Evolutionary conservation across 2,797 vertebrate genomes (phyloP).

Genomic region (Emys orbicularis): DNA sequence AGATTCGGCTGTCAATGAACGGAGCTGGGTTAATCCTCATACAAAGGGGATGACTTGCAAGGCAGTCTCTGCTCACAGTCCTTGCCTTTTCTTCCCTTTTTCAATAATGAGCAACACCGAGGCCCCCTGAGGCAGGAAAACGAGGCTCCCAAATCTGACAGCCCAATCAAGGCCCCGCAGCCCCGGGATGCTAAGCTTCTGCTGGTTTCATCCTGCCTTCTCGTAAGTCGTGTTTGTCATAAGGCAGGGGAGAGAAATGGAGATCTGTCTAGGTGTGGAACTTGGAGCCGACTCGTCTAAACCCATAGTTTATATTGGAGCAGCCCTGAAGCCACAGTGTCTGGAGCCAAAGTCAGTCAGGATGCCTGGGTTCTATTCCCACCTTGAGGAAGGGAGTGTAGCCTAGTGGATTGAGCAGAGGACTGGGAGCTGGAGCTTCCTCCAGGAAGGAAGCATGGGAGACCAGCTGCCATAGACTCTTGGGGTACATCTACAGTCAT

Average conservation of each 20-base stretch:
- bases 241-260: not conserved
- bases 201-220: not conserved
- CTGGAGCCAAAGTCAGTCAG: not conserved
- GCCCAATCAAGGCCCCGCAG: not conserved
- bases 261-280: not conserved
- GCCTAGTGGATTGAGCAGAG: not conserved
- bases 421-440: not conserved
- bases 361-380: not conserved
- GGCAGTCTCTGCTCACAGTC: not conserved
- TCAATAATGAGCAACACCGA: not conserved
- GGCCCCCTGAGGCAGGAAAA: not conserved
- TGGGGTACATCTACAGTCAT: not conserved
- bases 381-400: not conserved
- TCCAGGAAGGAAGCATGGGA: not conserved
- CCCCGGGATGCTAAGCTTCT: slow-evolving; percentile 3
- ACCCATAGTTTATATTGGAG: not conserved
- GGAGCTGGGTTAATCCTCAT: not conserved
- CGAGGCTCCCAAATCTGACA: not conserved
- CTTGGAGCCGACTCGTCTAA: not conserved
- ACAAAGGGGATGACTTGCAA: not conserved
- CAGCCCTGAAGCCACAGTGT: not conserved
- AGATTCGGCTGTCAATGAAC: not conserved
- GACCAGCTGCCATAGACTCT: not conserved
- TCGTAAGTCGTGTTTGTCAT: not conserved
- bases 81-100: not conserved